These are phyloP conservation scores for Bovichtus variegatus DNA, from an alignment of 2,797 vertebrate species.

Conservation along the genomic window DNA sequence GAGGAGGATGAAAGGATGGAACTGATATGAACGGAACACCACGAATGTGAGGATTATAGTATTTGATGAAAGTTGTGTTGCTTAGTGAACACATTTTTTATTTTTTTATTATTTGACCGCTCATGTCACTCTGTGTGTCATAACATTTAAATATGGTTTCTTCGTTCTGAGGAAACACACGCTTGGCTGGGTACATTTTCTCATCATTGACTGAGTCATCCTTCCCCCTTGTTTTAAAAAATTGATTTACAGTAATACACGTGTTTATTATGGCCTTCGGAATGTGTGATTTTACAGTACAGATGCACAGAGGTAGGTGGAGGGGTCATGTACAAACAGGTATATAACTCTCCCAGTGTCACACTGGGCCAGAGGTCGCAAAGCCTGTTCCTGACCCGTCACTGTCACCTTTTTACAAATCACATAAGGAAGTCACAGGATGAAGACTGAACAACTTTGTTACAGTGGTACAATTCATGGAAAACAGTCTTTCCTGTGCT, in stretches of 20 bases:
- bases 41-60: not conserved
- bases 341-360: slow-evolving; percentile 30
- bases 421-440: slow-evolving; percentile 28
- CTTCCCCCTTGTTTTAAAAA: not conserved
- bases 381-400: slow-evolving; percentile 46
- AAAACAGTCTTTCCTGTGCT: slow-evolving; percentile 29
- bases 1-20: not conserved
- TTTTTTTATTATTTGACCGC: not conserved
- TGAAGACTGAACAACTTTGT: slow-evolving; percentile 11
- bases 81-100: not conserved
- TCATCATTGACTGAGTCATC: slow-evolving; percentile 52
- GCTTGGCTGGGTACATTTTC: slow-evolving; percentile 27
- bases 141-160: slow-evolving; percentile 44
- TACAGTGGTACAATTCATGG: slow-evolving; percentile 43
- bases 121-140: slow-evolving; percentile 8
- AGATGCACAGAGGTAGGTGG: slow-evolving; percentile 13
- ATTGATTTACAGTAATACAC: slow-evolving; percentile 52
- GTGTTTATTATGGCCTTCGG: slow-evolving; percentile 13
- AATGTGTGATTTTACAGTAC: slow-evolving; percentile 22
- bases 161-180: slow-evolving; percentile 25
- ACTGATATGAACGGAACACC: not conserved
- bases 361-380: slow-evolving; percentile 57
- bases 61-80: not conserved
- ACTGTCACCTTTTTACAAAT: slow-evolving; percentile 23
- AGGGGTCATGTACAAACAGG: slow-evolving; percentile 51